These are phyloP conservation scores for Noctilio leporinus DNA, from an alignment of 2,113 vertebrate species.

Conservation along the genomic window DNA sequence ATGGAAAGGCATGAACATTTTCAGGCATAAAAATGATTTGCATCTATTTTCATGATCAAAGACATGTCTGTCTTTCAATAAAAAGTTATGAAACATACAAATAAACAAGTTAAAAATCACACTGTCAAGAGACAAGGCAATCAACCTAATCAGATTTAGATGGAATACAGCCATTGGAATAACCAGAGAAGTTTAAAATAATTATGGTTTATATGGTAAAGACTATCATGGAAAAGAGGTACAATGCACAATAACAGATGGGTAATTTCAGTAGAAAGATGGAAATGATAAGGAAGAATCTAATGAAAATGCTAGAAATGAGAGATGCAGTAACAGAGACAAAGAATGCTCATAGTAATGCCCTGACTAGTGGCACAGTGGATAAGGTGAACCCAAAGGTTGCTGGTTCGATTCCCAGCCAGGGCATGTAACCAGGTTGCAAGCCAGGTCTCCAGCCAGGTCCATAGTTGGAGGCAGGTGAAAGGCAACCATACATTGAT, in stretches of 20 bases:
- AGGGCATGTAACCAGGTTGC: too few relatives aligned
- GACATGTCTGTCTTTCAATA: background rate
- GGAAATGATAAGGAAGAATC: background rate
- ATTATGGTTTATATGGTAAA: background rate
- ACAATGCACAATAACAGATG: background rate
- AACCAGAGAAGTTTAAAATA: background rate
- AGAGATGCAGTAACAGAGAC: background rate
- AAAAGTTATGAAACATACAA: background rate
- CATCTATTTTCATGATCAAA: background rate
- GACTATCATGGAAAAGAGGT: background rate
- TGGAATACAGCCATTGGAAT: background rate
- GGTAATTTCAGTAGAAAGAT: background rate
- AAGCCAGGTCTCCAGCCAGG: too few relatives aligned
- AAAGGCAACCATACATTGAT: too few relatives aligned
- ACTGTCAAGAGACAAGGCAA: background rate
- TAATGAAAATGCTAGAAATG: background rate
- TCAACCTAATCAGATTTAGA: background rate
- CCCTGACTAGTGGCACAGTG: too few relatives aligned
- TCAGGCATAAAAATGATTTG: background rate
- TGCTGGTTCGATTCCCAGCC: too few relatives aligned
- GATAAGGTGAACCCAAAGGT: too few relatives aligned
- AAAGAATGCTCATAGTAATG: background rate
- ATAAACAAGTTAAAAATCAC: background rate
- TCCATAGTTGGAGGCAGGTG: too few relatives aligned
- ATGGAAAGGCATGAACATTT: background rate